Evolutionary conservation across 1,140 invertebrate species (phyloP).

Genomic region (Drosophila pectinifera): DNA sequence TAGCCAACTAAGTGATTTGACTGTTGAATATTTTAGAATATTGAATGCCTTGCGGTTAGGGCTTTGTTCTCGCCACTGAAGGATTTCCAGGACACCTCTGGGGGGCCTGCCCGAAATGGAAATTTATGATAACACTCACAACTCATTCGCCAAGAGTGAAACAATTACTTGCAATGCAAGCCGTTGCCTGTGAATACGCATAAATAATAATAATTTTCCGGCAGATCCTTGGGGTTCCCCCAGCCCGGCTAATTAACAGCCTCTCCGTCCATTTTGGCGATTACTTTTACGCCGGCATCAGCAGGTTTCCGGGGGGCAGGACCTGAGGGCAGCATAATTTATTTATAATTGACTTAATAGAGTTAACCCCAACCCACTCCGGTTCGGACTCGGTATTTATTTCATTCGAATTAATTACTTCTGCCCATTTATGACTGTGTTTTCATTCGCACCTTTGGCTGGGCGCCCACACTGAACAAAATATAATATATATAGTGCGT

Average conservation of each 20-base stretch:
- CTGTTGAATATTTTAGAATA: conserved; percentile 62
- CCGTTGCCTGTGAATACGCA: conserved; percentile 21
- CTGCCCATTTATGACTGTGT: conserved; percentile 58
- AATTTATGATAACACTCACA: conserved; percentile 55
- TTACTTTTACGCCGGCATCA: conserved; percentile 49
- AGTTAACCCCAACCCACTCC: conserved; percentile 31
- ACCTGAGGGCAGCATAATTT: conserved; percentile 66
- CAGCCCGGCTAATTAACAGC: conserved; percentile 49
- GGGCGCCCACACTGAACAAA: background rate
- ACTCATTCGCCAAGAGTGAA: conserved; percentile 42
- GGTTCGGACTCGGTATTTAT: conserved; percentile 49
- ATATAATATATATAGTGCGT: too few relatives aligned
- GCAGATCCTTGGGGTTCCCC: conserved; percentile 12
- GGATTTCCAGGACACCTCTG: background rate
- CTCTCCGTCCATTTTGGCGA: conserved; percentile 30
- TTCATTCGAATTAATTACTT: conserved; percentile 66
- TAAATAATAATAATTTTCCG: conserved; percentile 77
- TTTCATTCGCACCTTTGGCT: conserved; percentile 13
- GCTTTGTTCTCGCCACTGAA: conserved; percentile 6
- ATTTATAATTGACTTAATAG: conserved; percentile 81
- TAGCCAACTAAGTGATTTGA: conserved; percentile 56
- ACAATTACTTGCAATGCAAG: conserved; percentile 57
- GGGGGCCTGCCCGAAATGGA: conserved; percentile 10
- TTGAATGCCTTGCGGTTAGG: conserved; percentile 36
- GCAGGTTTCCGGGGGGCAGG: conserved; percentile 32